These are phyloP conservation scores for Hycleus cichorii DNA, from an alignment of 1,140 invertebrate species.

Conservation along the genomic window DNA sequence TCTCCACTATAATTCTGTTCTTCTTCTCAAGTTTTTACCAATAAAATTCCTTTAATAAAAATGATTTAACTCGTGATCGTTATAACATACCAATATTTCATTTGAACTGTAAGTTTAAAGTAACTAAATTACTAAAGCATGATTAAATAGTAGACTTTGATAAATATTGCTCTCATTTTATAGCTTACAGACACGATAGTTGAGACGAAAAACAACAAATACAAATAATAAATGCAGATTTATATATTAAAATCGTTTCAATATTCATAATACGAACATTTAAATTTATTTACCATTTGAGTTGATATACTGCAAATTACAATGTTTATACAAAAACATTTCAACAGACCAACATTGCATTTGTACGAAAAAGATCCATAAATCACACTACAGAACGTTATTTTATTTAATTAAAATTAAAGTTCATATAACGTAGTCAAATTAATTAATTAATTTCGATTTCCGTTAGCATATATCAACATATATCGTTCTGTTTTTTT, in stretches of 20 bases:
- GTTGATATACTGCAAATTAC: conserved; percentile 17
- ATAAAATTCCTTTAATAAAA: too few relatives aligned
- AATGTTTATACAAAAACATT: conserved; percentile 6
- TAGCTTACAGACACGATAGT: conserved; percentile 16
- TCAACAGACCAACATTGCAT: neutral
- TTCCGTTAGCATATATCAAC: conserved; percentile 1
- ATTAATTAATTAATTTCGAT: conserved; percentile 14
- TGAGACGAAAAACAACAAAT: neutral
- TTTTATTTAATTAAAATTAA: conserved; percentile 4
- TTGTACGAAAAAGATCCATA: neutral
- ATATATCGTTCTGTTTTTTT: neutral
- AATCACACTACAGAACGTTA: conserved; percentile 1
- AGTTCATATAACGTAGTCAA: conserved; percentile 9
- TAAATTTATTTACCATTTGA: neutral
- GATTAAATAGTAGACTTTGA: conserved; percentile 22
- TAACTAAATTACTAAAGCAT: conserved; percentile 22
- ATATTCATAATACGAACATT: conserved; percentile 1
- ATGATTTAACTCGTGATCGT: too few relatives aligned
- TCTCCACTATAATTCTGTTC: too few relatives aligned
- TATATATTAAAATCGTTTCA: conserved; percentile 7
- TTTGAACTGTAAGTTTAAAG: conserved; percentile 8
- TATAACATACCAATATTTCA: conserved; percentile 12
- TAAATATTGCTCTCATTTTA: conserved; percentile 20
- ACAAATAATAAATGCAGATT: conserved; percentile 13
- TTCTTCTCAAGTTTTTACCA: too few relatives aligned